Base-by-base conservation (phyloP, 2,797 vertebrate species). In the Nyctibius grandis region DNA sequence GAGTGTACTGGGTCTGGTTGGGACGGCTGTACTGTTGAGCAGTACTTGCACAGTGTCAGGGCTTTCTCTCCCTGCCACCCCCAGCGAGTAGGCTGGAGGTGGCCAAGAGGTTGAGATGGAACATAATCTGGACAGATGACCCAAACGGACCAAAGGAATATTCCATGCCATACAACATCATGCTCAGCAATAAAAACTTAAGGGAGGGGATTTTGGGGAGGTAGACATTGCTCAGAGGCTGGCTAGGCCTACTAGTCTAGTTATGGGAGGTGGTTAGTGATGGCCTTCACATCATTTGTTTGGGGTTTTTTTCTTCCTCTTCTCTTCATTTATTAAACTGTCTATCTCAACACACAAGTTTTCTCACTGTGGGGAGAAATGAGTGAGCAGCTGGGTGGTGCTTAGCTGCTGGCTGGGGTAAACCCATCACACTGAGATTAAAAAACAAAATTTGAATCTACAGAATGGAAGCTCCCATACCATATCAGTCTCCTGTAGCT, bases 101-200 rank as follows among this genome's bases (percentile, higher is more conserved):
- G 50, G 56, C 34, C 45, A 57, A 50, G 63, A 42, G 16, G 33
- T 12, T 45, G 53, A 75, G 21, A 1, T 0, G 9, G 19, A 31
- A 26, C 47, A n/a, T 22, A 45, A n/a, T 12, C 22, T 40, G 26
- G 26, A 29, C 33, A 65, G 36, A 12, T 34, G 38, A 31, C 23
- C 47, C 68, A 47, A 67, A 70, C 0, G 34, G 26, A 65, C 34
- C 11, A 45, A 64, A 59, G 15, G 12, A 18, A 40, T 61, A 45
- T 25, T 56, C 42, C 34, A 16, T 56, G 40, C 12, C 10, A 2
- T 19, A 34, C 1, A 0, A 34, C 1, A 0, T 31, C 73, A 53
- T 4, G 5, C 15, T n/a, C 28, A 54, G 31, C 33, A 81, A 25
- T 8, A 47, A 53, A 67, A 69, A 69, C 4, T 2, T 3, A n/a